A percentile compares a stretch with the other conserved stretches of the same genome.
Evolutionary conservation across 37 sponge, comb jelly and placozoan species (phyloP).

Genomic region (Chondrilla cf. caribensis): DNA sequence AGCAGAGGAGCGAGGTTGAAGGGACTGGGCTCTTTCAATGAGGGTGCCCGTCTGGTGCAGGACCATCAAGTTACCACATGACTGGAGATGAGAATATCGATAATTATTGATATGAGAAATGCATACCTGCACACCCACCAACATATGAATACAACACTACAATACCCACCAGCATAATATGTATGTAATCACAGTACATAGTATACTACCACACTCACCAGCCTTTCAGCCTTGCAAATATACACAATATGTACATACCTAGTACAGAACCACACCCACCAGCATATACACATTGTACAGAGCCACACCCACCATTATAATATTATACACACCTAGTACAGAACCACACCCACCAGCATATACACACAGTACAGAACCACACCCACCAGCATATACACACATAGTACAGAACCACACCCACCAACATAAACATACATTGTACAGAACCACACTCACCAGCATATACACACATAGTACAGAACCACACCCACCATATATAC

Average conservation of each 20-base stretch:
- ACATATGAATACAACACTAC: no score
- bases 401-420: no score
- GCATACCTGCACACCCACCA: not conserved
- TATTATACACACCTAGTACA: no score
- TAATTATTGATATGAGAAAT: not conserved
- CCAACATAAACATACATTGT: no score
- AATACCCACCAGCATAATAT: no score
- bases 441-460: no score
- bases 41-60: slow-evolving; percentile 83
- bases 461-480: no score
- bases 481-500: no score
- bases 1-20: slow-evolving; percentile 48
- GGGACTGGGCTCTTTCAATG: slow-evolving; percentile 81
- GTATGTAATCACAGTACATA: not conserved
- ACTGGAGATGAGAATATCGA: slow-evolving; percentile 44
- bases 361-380: not conserved
- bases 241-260: no score
- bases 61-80: slow-evolving; percentile 59
- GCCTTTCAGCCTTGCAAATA: not conserved
- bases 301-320: slow-evolving; percentile 75
- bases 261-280: no score
- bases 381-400: slow-evolving; percentile 65
- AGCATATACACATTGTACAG: not conserved
- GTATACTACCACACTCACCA: no score
- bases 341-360: not conserved